These are phyloP conservation scores for Eueremaeus valkanovi DNA, from an alignment of 2,888 invertebrate genomes.

Conservation along the genomic window DNA sequence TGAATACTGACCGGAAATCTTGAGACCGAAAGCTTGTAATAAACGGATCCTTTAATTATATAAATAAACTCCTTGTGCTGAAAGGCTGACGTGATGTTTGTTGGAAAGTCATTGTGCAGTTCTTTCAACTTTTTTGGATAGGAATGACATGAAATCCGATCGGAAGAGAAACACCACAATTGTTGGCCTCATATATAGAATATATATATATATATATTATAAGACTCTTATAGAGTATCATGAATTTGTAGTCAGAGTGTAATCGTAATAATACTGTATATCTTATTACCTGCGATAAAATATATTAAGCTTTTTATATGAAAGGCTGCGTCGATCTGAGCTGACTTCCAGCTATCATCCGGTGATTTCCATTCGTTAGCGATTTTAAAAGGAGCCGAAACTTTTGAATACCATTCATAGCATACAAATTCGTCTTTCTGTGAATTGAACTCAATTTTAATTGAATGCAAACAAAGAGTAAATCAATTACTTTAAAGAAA, in stretches of 20 bases:
- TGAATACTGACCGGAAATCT: not conserved
- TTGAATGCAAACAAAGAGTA: not conserved
- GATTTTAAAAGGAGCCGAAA: not conserved
- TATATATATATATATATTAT: not conserved
- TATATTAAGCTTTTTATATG: not conserved
- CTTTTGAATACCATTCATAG: not conserved
- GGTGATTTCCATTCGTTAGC: not conserved
- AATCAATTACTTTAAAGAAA: conserved; percentile 12
- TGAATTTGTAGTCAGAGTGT: not conserved
- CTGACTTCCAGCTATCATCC: not conserved
- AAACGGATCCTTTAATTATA: not conserved
- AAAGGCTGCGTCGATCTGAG: conserved; percentile 1
- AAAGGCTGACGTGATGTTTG: not conserved
- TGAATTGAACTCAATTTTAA: not conserved
- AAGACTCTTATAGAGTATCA: too few relatives aligned
- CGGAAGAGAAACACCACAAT: not conserved
- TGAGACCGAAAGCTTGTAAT: not conserved
- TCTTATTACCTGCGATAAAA: conserved; percentile 11
- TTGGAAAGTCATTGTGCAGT: not conserved
- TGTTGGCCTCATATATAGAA: not conserved
- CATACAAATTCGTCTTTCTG: conserved; percentile 4
- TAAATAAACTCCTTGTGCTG: conserved; percentile 2
- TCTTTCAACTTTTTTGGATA: not conserved
- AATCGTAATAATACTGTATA: too few relatives aligned
- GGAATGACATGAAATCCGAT: not conserved